Percentiles rank a stretch among this genome's conserved stretches.
These are phyloP conservation scores for Cotesia chilonis DNA, from an alignment of 1,140 invertebrate species.

Conservation along the genomic window DNA sequence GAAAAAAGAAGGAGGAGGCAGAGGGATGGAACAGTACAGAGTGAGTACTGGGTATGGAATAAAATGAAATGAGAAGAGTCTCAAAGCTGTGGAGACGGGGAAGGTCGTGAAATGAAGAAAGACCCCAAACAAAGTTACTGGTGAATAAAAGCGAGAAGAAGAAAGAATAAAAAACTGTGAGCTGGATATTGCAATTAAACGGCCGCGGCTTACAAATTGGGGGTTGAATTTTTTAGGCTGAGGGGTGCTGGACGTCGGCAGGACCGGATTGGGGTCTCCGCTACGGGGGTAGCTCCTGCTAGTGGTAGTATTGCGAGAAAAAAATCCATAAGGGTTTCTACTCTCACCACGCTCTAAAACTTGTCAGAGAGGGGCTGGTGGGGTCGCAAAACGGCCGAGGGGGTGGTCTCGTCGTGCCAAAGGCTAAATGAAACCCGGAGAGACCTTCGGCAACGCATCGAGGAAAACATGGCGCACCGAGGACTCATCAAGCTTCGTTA, in stretches of 20 bases:
- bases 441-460: slow-evolving; percentile 42
- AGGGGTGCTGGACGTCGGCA: slow-evolving; percentile 39
- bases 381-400: neutral
- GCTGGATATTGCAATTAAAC: slow-evolving; percentile 63
- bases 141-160: neutral
- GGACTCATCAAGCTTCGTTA: slow-evolving; percentile 28
- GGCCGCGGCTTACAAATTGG: slow-evolving; percentile 60
- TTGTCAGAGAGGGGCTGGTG: slow-evolving; percentile 38
- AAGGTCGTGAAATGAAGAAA: too few relatives aligned
- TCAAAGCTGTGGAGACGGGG: neutral
- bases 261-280: slow-evolving; percentile 14
- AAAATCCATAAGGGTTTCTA: slow-evolving; percentile 62
- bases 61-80: slow-evolving; percentile 20
- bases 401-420: slow-evolving; percentile 44
- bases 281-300: slow-evolving; percentile 41
- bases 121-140: too few relatives aligned
- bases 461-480: slow-evolving; percentile 39
- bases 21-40: slow-evolving; percentile 8
- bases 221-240: slow-evolving; percentile 59
- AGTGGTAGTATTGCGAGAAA: slow-evolving; percentile 48
- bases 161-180: slow-evolving; percentile 49
- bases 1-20: slow-evolving; percentile 15
- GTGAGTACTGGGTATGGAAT: too few relatives aligned
- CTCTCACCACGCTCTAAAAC: slow-evolving; percentile 38
- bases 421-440: slow-evolving; percentile 56